Base-by-base conservation (phyloP, 2,797 vertebrate genomes). In the Acipenser ruthenus region DNA sequence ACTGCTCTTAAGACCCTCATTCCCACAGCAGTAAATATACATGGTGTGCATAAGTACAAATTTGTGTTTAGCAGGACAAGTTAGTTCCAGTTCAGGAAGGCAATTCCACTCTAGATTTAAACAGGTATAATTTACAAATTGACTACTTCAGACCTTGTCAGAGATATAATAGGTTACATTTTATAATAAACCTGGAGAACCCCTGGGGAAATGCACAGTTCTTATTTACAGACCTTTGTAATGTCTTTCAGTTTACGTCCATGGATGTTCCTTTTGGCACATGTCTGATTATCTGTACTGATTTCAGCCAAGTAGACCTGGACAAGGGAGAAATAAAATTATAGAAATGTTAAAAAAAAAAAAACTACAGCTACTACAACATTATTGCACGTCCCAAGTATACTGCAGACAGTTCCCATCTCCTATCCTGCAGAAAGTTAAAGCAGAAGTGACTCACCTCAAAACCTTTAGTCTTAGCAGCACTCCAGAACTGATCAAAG, bases 401-500 rank as follows among this genome's bases (percentile, higher is more conserved):
- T 37, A 37, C 23, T 37, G 23, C 23, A 37, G 23, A 37, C 23
- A 23, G 23, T 37, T 37, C 23, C 23, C 23, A 37, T 37, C 23
- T 37, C 23, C 23, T 37, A 37, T 37, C 23, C 23, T 37, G 23
- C 4, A 37, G 23, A 37, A 58, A 58, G 6, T 61, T 48, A 11
- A 56, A 12, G 3, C 6, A 50, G 6, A 69, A 49, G 49, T 55
- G 62, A 61, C 78, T 82, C 83, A 98, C 97, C 94, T 99, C 96
- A 84, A 99, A 98, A 1, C 97, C 97, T 81, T 99, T 99, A 0
- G 97, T 99, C 87, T 99, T 99, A 55, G 96, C 96, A 70, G 97
- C 93, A 64, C 97, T 99, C 96, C 97, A 99, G 78, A 99, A 98
- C 80, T 96, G 95, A 68, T 99, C 97, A 78, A 99, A 99, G 76